Evolutionary conservation across 2,888 invertebrate genomes (phyloP), one percentile per base, ranked within the genome.

Genomic region (Arge pagana): DNA sequence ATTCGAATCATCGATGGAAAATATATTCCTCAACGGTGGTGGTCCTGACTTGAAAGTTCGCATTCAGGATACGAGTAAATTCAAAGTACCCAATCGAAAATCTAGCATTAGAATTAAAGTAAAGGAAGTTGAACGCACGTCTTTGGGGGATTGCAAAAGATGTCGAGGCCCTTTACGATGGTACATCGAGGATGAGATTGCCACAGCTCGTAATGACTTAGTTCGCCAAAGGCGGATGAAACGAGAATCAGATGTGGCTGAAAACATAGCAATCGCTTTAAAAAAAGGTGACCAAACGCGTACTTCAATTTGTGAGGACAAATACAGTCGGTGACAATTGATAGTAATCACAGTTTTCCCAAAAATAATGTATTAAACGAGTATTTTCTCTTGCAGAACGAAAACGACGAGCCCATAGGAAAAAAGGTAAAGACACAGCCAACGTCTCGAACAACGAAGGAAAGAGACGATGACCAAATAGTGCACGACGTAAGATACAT

Each of bases 121-220:
- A 19, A 56, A 52, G n/a, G 28, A 56, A 10, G n/a, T n/a, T n/a
- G n/a, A n/a, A n/a, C n/a, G n/a, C n/a, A 26, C 52, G n/a, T 42
- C 53, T n/a, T 31, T 64, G 5, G 63, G 64, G 6, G 57, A 50
- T 23, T 65, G 63, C n/a, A 63, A 51, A 45, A 58, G 62, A 50
- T 63, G 66, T 35, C 62, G 60, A 15, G 64, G 68, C 7, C 66
- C 70, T 1, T 36, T 71, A 10, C 55, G 43, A 16, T 68, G 64
- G 65, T 67, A 66, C 33, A 16, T 71, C 15, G 71, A 71, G 48
- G 71, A 71, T 10, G 70, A 71, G 54, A 61, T 71, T 23, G 55
- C 57, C 5, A 35, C 58, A 2, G 70, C 68, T 18, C 59, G 60
- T 4, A 59, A 67, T 3, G 45, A 57, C 1, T 18, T 68, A 15